Conservation (phyloP, 2,113 vertebrate species). For the human (Homo sapiens) region DNA sequence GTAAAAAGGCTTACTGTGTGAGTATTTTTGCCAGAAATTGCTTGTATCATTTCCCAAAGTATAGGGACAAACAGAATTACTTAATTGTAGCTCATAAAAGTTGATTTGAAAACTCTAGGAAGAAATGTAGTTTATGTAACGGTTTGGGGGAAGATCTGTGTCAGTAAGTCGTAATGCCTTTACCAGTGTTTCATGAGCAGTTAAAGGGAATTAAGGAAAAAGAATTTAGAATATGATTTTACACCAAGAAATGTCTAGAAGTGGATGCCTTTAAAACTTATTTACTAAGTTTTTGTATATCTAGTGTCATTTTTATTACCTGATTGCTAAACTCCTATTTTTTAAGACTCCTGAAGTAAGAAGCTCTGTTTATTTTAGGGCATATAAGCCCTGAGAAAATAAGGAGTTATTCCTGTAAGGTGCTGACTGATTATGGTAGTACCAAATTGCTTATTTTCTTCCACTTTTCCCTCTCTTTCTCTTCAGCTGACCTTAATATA, state of each 20-base stretch:
- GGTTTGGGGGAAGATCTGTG: neutral
- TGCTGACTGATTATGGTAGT: neutral
- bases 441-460: neutral
- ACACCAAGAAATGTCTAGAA: neutral
- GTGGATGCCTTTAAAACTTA: neutral
- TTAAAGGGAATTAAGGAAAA: neutral
- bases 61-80: constrained; percentile 17
- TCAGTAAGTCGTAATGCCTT: neutral
- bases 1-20: constrained; percentile 43
- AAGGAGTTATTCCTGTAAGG: neutral
- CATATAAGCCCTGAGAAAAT: neutral
- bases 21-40: constrained; percentile 44
- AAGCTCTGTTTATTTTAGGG: neutral
- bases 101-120: neutral
- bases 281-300: neutral
- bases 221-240: neutral
- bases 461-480: neutral
- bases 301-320: neutral
- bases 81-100: constrained; percentile 43
- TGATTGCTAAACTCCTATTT: neutral
- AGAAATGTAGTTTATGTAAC: neutral
- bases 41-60: constrained; percentile 5
- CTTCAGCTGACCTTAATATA: neutral
- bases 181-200: neutral
- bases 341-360: neutral